Conservation (phyloP, 2,888 invertebrate genomes). For the Tipula lateralis region DNA sequence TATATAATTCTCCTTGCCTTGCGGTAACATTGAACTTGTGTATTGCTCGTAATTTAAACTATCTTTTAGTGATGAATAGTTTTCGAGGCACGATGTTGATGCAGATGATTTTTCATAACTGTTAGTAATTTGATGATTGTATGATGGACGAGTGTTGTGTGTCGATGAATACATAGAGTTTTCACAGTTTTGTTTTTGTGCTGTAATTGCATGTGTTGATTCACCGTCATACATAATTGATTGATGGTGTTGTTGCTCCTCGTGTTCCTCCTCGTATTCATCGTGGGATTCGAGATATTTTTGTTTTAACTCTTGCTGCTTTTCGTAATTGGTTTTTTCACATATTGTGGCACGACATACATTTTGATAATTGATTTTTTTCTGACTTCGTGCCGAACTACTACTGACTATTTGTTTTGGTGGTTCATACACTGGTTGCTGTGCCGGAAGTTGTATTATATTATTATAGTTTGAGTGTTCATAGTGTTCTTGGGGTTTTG, state of each 20-base stretch:
- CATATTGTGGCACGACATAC: background rate
- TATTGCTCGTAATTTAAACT: background rate
- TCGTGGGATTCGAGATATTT: background rate
- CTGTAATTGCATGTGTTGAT: background rate
- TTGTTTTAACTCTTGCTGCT: background rate
- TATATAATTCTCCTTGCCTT: constrained; percentile 3
- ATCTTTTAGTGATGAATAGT: background rate
- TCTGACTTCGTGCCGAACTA: background rate
- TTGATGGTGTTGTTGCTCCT: constrained; percentile 2
- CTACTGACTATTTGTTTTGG: background rate
- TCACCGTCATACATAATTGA: background rate
- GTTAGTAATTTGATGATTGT: background rate
- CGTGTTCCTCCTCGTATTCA: background rate
- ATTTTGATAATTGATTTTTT: constrained; percentile 3
- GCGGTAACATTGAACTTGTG: background rate
- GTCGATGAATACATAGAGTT: background rate
- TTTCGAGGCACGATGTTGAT: background rate
- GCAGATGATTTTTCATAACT: background rate
- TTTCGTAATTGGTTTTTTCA: background rate
- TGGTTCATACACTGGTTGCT: background rate
- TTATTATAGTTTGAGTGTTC: constrained; percentile 29
- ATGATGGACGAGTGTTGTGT: background rate
- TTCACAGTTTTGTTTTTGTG: background rate
- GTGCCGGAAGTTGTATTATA: constrained; percentile 39
- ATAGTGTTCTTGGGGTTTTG: background rate